These are phyloP conservation scores for Leptoclinus maculatus DNA, from an alignment of 2,797 vertebrate species.

Conservation along the genomic window DNA sequence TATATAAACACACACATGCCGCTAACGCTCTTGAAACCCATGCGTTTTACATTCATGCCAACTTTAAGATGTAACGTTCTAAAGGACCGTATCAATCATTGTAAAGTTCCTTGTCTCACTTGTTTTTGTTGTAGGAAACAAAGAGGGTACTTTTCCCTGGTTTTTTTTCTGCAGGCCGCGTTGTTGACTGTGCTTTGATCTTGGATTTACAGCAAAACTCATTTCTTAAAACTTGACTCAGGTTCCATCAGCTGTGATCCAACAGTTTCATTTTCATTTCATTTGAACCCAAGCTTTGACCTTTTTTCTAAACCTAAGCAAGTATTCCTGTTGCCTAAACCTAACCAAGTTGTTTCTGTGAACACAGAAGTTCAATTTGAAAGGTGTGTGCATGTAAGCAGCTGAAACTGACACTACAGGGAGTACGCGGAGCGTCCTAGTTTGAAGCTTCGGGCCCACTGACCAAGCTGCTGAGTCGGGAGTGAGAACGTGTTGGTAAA, in stretches of 20 bases:
- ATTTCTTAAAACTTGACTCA: too few relatives aligned
- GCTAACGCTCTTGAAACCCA: neutral
- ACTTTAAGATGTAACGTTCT: neutral
- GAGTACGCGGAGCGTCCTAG: neutral
- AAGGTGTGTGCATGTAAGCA: too few relatives aligned
- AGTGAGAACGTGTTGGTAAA: neutral
- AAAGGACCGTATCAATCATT: neutral
- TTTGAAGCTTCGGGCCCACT: neutral
- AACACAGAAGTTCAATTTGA: neutral
- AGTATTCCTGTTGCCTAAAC: neutral
- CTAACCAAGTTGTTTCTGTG: neutral
- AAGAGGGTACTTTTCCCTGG: neutral
- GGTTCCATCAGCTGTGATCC: too few relatives aligned
- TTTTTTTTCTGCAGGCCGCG: neutral
- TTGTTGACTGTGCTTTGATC: neutral
- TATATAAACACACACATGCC: slow-evolving; percentile 34
- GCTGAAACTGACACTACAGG: neutral
- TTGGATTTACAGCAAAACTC: neutral
- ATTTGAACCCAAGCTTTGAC: neutral
- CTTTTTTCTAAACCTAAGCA: neutral
- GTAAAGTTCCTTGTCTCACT: neutral
- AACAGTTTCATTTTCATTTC: neutral
- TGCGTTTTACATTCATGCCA: neutral
- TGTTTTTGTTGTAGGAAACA: neutral
- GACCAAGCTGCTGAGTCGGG: neutral